Base-by-base conservation (phyloP, 2,113 vertebrate species). In the Ctenodactylus gundi region DNA sequence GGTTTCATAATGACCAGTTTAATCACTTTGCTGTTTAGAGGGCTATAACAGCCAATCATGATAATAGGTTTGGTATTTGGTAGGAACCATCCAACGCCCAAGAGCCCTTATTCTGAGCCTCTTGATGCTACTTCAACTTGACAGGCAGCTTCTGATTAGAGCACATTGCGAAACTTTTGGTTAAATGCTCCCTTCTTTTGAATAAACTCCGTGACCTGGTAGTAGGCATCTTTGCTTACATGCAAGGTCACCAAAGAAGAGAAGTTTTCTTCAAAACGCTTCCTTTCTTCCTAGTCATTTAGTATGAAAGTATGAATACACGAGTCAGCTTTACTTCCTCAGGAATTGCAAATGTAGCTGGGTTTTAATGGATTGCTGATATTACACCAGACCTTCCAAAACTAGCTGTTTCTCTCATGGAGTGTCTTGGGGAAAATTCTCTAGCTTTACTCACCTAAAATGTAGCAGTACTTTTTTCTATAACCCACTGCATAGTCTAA, bases 11-110 rank as follows among this genome's bases (percentile, higher is more conserved):
- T 12, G 96, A 98, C 98, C 97, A 98, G 98, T 98, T 98, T 98
- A 98, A 98, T 98, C 98, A 98, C 97, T 98, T 97, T 98, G 97
- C 98, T 44, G 85, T 98, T 98, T 98, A 97, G 97, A 98, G 97
- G 97, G 96, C 97, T 97, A 97, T 98, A 98, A 98, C 98, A 98
- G 98, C 98, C 98, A 98, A 98, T 98, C 97, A 98, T 93, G 94
- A 98, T 98, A 98, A 98, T 98, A 97, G 98, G 94, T 97, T 98
- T 98, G 98, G 97, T 98, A 98, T 98, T 98, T 98, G 98, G 98
- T 98, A 98, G 97, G 97, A 98, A 98, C 98, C 97, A 98, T 98
- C 98, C 98, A 98, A 98, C 6, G 4, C 97, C 98, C 98, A 98
- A 98, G 98, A 98, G 98, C 97, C 95, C 98, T 98, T 98, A 97